Evolutionary conservation across 1,140 invertebrate genomes (phyloP).

Genomic region (Sitophilus oryzae): DNA sequence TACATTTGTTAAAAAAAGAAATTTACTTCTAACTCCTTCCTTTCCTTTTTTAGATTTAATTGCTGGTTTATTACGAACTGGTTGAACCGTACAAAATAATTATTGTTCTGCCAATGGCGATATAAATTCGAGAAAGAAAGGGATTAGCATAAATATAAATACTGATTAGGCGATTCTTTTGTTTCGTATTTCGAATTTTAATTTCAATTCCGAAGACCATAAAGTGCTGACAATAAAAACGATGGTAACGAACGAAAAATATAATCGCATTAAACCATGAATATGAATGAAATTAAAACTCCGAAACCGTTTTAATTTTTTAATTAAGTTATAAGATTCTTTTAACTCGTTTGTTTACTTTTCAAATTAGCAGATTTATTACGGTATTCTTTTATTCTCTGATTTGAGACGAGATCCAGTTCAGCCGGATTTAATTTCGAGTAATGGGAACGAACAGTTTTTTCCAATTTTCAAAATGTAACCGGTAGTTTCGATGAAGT

Average conservation of each 20-base stretch:
- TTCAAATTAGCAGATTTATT: background rate
- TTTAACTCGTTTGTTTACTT: slow-evolving; percentile 14
- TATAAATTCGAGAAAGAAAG: background rate
- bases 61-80: too few relatives aligned
- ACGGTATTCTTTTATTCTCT: background rate
- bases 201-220: background rate
- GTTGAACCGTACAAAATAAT: too few relatives aligned
- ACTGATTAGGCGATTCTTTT: slow-evolving; percentile 4
- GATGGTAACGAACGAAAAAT: background rate
- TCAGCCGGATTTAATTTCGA: background rate
- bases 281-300: slow-evolving; percentile 18
- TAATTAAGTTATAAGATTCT: slow-evolving; percentile 12
- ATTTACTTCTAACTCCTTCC: too few relatives aligned
- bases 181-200: slow-evolving; percentile 2
- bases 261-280: slow-evolving; percentile 15
- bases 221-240: slow-evolving; percentile 10
- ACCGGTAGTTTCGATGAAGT: too few relatives aligned
- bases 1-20: too few relatives aligned
- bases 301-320: slow-evolving; percentile 14
- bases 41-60: too few relatives aligned
- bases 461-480: too few relatives aligned
- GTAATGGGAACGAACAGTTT: too few relatives aligned
- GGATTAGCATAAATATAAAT: slow-evolving; percentile 15
- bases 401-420: background rate
- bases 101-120: background rate